Conservation (phyloP, 1,140 invertebrate genomes). For the Drosophila aff. region DNA sequence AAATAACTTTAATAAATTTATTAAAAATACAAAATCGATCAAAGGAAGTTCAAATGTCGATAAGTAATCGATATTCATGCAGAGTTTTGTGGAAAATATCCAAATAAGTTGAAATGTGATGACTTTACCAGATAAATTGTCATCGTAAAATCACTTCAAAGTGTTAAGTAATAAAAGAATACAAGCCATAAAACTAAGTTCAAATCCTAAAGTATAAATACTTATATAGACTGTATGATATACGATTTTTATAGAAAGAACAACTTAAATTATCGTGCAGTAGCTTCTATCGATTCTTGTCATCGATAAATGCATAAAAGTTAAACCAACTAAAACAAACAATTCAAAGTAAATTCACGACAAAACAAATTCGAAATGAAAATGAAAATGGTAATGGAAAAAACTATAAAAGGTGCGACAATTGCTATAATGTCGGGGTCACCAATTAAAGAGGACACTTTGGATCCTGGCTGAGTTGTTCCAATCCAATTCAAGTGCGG, state of each 20-base stretch:
- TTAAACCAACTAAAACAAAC: neutral
- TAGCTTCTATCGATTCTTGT: neutral
- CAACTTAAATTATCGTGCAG: neutral
- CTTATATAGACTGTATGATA: neutral
- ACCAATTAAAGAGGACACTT: conserved; percentile 51
- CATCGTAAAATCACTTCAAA: too few species aligned
- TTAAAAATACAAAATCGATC: too few species aligned
- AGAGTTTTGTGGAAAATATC: too few species aligned
- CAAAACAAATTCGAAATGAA: neutral
- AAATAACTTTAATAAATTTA: too few species aligned
- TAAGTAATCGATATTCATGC: too few species aligned
- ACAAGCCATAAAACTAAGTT: neutral
- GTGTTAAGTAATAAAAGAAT: too few species aligned
- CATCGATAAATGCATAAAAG: neutral
- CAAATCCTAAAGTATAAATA: too few species aligned
- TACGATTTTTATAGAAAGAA: too few species aligned
- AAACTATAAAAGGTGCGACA: conserved; percentile 52
- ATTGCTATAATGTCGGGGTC: conserved; percentile 33
- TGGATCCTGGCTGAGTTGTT: conserved; percentile 20
- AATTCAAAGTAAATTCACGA: neutral
- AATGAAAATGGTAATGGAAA: neutral
- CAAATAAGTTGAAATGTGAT: too few species aligned
- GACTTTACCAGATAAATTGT: too few species aligned
- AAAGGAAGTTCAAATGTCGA: too few species aligned
- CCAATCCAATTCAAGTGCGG: neutral